Conservation (phyloP, 1,140 invertebrate species). For the Drosophila neocordata region DNA sequence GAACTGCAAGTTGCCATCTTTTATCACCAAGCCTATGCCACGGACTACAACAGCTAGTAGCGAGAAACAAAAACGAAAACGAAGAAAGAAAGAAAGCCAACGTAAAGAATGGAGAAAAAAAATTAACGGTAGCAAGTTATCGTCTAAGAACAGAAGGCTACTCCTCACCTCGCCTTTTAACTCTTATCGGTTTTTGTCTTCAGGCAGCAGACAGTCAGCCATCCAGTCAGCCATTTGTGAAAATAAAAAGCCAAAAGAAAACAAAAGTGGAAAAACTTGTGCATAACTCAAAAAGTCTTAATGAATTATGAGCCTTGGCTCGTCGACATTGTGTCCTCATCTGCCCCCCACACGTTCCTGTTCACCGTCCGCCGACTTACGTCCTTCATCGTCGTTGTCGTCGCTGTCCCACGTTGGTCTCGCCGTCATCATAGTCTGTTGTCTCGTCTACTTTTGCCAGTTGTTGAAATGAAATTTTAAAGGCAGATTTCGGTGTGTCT, state of each 20-base stretch:
- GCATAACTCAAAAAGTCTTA: slow-evolving; percentile 77
- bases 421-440: slow-evolving; percentile 40
- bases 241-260: slow-evolving; percentile 34
- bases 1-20: slow-evolving; percentile 44
- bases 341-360: no score
- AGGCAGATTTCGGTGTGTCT: slow-evolving; percentile 27
- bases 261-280: slow-evolving; percentile 51
- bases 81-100: not conserved
- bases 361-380: no score
- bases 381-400: not conserved
- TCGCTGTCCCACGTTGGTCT: slow-evolving; percentile 15
- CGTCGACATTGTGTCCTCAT: slow-evolving; percentile 7
- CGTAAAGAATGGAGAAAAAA: slow-evolving; percentile 20
- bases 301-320: slow-evolving; percentile 68
- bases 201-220: slow-evolving; percentile 56
- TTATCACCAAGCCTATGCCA: slow-evolving; percentile 18
- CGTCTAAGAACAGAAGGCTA: slow-evolving; percentile 42
- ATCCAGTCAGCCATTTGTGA: slow-evolving; percentile 30
- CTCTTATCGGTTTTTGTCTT: slow-evolving; percentile 68
- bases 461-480: slow-evolving; percentile 41
- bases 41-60: not conserved
- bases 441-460: slow-evolving; percentile 43
- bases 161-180: slow-evolving; percentile 1
- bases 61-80: no score
- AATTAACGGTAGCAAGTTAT: slow-evolving; percentile 68